Percentiles rank a stretch among this genome's conserved stretches.
Evolutionary conservation across 2,113 vertebrate genomes (phyloP).

Genomic region (Corythaixoides concolor): DNA sequence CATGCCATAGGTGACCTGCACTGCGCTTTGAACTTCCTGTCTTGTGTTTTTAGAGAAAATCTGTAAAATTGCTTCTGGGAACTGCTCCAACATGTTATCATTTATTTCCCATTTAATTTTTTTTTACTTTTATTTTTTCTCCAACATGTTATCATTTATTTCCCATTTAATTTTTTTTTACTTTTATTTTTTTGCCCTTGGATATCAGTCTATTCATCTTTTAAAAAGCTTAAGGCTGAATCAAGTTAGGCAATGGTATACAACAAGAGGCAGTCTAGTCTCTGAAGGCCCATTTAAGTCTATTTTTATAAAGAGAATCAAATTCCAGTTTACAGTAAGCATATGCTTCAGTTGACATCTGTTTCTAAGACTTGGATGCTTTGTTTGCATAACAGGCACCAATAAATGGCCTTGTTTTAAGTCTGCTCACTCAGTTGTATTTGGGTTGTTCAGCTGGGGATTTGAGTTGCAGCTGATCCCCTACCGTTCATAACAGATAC

Average conservation of each 20-base stretch:
- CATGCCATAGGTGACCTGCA: conserved; percentile 81
- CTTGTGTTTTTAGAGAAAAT: conserved; percentile 81
- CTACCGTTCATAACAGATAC: conserved; percentile 78
- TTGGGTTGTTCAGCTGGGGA: conserved; percentile 86
- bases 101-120: no score
- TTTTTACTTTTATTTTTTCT: no score
- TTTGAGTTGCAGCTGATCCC: conserved; percentile 86
- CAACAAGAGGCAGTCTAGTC: conserved; percentile 77
- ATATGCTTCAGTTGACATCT: conserved; percentile 87
- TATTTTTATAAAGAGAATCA: conserved; percentile 83
- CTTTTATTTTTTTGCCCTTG: conserved; percentile 77
- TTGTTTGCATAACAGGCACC: conserved; percentile 86
- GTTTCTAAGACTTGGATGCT: conserved; percentile 81
- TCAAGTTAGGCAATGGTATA: conserved; percentile 77
- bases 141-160: conserved; percentile 90
- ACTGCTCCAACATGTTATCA: no score
- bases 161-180: conserved; percentile 87
- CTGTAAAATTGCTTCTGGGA: conserved; percentile 93
- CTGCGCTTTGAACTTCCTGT: conserved; percentile 85
- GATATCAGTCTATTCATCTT: conserved; percentile 89
- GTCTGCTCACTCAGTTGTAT: conserved; percentile 85
- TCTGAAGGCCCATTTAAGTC: conserved; percentile 82
- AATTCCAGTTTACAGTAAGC: conserved; percentile 86
- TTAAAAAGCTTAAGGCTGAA: conserved; percentile 81
- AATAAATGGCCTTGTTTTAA: conserved; percentile 85